Conservation (phyloP, 2,888 invertebrate genomes). For the Drosophila birchii region DNA sequence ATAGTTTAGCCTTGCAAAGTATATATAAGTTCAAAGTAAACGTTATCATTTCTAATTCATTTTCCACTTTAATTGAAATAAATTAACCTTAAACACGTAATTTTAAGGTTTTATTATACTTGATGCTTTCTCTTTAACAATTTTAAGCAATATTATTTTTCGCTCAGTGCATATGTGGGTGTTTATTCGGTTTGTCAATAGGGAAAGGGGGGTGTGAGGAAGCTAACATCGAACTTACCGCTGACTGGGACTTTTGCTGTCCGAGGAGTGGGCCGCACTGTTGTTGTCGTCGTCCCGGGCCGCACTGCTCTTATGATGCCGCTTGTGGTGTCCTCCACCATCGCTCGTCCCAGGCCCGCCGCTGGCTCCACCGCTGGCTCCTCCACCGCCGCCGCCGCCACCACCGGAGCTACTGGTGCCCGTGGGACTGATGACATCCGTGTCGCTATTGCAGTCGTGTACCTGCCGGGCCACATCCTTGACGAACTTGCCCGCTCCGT, state of each 20-base stretch:
- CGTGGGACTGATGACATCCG: slow-evolving; percentile 81
- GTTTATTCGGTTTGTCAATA: slow-evolving; percentile 12
- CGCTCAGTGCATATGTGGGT: slow-evolving; percentile 32
- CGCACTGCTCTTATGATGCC: slow-evolving; percentile 77
- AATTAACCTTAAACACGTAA: too few relatives aligned
- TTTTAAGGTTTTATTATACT: too few relatives aligned
- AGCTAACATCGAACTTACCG: slow-evolving; percentile 85
- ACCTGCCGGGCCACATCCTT: slow-evolving; percentile 72
- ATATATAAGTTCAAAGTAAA: neutral
- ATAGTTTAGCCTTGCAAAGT: too few relatives aligned
- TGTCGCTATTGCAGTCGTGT: slow-evolving; percentile 80
- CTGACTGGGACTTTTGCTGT: slow-evolving; percentile 89
- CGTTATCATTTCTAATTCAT: neutral
- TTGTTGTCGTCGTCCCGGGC: slow-evolving; percentile 89
- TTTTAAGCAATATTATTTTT: neutral
- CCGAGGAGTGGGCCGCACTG: slow-evolving; percentile 89
- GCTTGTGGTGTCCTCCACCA: slow-evolving; percentile 65
- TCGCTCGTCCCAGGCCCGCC: slow-evolving; percentile 73
- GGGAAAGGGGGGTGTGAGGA: slow-evolving; percentile 7
- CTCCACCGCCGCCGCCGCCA: slow-evolving; percentile 83
- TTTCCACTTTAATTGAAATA: too few relatives aligned
- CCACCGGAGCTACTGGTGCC: slow-evolving; percentile 82
- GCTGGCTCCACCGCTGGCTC: slow-evolving; percentile 83
- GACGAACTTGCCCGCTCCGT: slow-evolving; percentile 70
- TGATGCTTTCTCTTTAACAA: neutral